phyloP scores from a whole-genome alignment of 2,797 vertebrate genomes.

The Anolis apletophallus region DNA sequence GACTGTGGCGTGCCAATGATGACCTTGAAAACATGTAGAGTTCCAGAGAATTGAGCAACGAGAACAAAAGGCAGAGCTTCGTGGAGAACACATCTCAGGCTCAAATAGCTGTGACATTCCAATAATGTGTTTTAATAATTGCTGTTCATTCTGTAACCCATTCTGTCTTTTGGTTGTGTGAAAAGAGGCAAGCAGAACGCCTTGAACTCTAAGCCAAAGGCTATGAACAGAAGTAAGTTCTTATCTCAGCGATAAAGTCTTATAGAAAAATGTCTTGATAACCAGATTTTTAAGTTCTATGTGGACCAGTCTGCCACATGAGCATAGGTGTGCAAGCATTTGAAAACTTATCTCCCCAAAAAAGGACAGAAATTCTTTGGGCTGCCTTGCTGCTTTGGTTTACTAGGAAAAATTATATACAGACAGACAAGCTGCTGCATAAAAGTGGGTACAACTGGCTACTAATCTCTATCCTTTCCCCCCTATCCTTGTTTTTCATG shows the following conservation, averaged over 20 bases:
- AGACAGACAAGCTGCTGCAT: no score
- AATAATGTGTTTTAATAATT: not conserved
- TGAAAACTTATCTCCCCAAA: not conserved
- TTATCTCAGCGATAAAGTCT: slow-evolving; percentile 33
- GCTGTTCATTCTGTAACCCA: not conserved
- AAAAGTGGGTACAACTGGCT: not conserved
- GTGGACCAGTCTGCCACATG: slow-evolving; percentile 12
- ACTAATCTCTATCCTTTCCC: not conserved
- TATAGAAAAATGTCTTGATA: slow-evolving; percentile 27
- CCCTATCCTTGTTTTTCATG: not conserved
- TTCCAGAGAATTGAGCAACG: not conserved
- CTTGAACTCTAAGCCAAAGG: not conserved
- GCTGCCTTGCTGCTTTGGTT: not conserved
- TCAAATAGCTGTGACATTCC: not conserved
- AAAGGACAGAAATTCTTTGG: not conserved
- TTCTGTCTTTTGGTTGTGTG: slow-evolving; percentile 37
- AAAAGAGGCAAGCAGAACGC: slow-evolving; percentile 31
- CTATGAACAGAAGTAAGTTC: not conserved
- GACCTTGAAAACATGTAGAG: not conserved
- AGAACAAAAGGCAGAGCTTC: not conserved
- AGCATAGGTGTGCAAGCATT: not conserved
- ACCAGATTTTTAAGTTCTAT: not conserved
- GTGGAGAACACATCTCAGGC: not conserved
- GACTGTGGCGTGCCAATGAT: not conserved
- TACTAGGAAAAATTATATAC: not conserved